phyloP scores from a whole-genome alignment of 2,888 invertebrate species.

The Pristionchus maxplancki region DNA sequence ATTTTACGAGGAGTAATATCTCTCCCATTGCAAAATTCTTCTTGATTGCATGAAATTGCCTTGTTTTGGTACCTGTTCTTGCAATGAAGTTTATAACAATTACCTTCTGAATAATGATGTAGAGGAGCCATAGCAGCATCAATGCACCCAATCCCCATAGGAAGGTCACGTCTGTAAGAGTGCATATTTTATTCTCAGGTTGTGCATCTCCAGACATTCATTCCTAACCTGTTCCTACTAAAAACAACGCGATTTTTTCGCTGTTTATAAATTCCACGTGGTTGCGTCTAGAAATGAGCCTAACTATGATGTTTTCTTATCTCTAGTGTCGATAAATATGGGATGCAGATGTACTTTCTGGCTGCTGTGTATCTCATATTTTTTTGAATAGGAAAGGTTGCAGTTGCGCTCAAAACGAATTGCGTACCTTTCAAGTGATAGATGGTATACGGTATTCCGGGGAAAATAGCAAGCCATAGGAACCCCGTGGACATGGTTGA shows the following conservation, averaged over 20 bases:
- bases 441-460: slow-evolving; percentile 23
- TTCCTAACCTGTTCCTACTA: neutral
- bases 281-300: neutral
- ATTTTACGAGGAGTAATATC: neutral
- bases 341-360: too few relatives aligned
- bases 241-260: neutral
- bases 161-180: slow-evolving; percentile 21
- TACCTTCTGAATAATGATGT: slow-evolving; percentile 36
- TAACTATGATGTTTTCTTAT: neutral
- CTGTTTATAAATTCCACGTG: neutral
- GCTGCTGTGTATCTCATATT: too few relatives aligned
- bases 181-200: neutral
- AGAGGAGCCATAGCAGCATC: neutral
- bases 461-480: slow-evolving; percentile 18
- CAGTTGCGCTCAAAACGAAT: too few relatives aligned
- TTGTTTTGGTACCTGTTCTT: too few relatives aligned
- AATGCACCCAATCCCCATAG: neutral
- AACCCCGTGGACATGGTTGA: neutral
- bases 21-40: neutral
- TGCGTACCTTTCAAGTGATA: neutral
- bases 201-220: neutral
- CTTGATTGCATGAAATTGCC: too few relatives aligned
- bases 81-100: neutral
- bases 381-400: too few relatives aligned
- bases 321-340: neutral